A percentile compares a stretch with the other conserved stretches of the same genome.
phyloP scores from a whole-genome alignment of 2,888 invertebrate genomes.

The Drosophila imparisetae region DNA sequence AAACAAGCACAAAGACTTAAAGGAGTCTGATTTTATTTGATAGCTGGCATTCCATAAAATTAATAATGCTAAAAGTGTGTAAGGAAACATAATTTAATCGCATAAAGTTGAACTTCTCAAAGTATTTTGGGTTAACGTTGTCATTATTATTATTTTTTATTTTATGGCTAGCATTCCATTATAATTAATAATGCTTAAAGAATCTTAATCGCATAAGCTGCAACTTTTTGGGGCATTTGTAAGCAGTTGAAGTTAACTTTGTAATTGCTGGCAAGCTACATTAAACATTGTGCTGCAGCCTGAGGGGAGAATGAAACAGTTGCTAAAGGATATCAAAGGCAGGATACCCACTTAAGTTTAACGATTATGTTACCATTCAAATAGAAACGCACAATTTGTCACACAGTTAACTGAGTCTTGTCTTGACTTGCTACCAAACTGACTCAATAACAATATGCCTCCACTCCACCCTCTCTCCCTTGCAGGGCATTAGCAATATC shows the following conservation, averaged over 20 bases:
- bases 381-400: slow-evolving; percentile 47
- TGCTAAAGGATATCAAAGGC: slow-evolving; percentile 20
- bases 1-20: background rate
- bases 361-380: slow-evolving; percentile 59
- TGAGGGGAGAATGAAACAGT: slow-evolving; percentile 13
- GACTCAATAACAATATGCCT: background rate
- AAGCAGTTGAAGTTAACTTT: background rate
- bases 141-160: background rate
- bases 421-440: slow-evolving; percentile 1
- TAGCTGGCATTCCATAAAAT: background rate
- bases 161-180: background rate
- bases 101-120: background rate
- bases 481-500: slow-evolving; percentile 19
- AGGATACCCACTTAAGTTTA: slow-evolving; percentile 49
- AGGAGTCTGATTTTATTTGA: background rate
- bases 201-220: background rate
- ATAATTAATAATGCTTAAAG: background rate
- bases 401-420: slow-evolving; percentile 24
- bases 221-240: background rate
- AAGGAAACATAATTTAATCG: background rate
- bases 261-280: background rate
- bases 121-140: background rate
- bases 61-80: background rate
- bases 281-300: slow-evolving; percentile 24
- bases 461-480: background rate